phyloP scores from a whole-genome alignment of 2,888 invertebrate species.

The Brachylomia viminalis region DNA sequence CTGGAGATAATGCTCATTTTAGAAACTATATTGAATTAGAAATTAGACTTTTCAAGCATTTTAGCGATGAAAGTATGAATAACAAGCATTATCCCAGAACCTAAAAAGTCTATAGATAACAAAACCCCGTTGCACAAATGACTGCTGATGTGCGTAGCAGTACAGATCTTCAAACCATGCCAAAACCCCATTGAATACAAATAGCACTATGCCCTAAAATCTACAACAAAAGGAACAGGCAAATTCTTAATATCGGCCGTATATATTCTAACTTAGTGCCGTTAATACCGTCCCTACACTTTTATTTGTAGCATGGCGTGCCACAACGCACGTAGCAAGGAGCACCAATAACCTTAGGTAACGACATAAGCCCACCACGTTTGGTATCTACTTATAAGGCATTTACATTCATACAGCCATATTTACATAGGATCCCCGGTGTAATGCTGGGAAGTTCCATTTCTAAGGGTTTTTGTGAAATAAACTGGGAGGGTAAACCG shows the following conservation, averaged over 20 bases:
- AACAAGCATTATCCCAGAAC: background rate
- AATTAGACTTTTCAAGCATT: background rate
- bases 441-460: slow-evolving; percentile 80
- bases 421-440: slow-evolving; percentile 88
- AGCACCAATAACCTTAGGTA: slow-evolving; percentile 70
- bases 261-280: slow-evolving; percentile 33
- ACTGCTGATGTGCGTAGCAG: background rate
- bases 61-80: too few relatives aligned
- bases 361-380: slow-evolving; percentile 74
- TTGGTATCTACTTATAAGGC: slow-evolving; percentile 84
- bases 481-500: slow-evolving; percentile 65
- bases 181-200: background rate
- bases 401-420: slow-evolving; percentile 90
- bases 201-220: background rate
- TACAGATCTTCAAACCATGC: background rate
- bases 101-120: background rate
- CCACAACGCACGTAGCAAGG: slow-evolving; percentile 63
- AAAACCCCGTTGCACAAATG: background rate
- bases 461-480: slow-evolving; percentile 75
- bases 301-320: slow-evolving; percentile 56
- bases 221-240: slow-evolving; percentile 4
- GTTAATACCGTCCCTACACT: slow-evolving; percentile 42
- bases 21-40: background rate
- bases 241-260: slow-evolving; percentile 37
- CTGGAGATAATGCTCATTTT: background rate